phyloP scores from a whole-genome alignment of 2,113 vertebrate species.

The Cairina moschata region DNA sequence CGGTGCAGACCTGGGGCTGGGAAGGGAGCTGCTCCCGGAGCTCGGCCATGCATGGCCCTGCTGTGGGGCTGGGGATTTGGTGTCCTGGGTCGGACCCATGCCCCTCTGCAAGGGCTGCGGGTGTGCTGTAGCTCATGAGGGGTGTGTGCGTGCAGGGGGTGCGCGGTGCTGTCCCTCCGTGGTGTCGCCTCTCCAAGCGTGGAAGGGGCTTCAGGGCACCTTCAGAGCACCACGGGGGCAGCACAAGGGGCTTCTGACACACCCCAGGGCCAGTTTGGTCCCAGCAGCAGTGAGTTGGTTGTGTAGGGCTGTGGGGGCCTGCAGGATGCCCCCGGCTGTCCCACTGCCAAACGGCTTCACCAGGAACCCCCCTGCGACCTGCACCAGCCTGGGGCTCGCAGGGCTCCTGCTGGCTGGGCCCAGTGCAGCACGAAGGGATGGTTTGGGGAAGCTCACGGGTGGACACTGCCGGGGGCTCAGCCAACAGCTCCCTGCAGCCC shows the following conservation, averaged over 20 bases:
- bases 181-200: fast-evolving
- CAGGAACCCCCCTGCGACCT: no score
- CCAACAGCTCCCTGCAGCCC: not conserved
- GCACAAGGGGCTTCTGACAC: no score
- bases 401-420: not conserved
- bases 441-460: not conserved
- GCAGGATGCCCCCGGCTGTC: no score
- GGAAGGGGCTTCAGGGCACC: not conserved
- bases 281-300: not conserved
- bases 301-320: not conserved
- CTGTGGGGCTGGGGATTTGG: not conserved
- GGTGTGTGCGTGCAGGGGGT: no score
- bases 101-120: not conserved
- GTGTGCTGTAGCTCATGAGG: no score
- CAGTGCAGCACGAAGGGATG: not conserved
- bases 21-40: not conserved
- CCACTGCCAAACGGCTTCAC: not conserved
- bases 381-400: not conserved
- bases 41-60: not conserved
- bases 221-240: not conserved
- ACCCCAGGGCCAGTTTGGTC: fast-evolving
- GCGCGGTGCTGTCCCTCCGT: not conserved
- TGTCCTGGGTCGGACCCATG: not conserved
- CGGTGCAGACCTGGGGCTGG: not conserved
- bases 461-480: not conserved